These are phyloP conservation scores for Ceratosolen solmsi DNA, from an alignment of 1,140 invertebrate genomes.

Conservation along the genomic window DNA sequence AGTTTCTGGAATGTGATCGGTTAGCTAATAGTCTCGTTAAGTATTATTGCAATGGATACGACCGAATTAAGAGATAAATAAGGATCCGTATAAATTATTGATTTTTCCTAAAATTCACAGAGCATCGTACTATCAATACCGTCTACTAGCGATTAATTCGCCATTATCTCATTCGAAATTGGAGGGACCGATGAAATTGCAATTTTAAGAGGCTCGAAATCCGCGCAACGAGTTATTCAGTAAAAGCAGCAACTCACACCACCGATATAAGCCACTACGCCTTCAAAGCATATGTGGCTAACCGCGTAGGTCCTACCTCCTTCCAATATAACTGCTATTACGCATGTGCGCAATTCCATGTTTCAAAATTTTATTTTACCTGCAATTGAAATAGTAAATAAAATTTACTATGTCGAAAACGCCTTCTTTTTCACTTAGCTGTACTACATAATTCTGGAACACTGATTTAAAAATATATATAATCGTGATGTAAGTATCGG, in stretches of 20 bases:
- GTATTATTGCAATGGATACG: no score
- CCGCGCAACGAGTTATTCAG: slow-evolving; percentile 9
- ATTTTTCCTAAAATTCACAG: background rate
- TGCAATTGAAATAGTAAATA: no score
- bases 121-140: background rate
- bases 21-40: no score
- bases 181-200: slow-evolving; percentile 4
- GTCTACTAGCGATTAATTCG: background rate
- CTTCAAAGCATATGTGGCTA: slow-evolving; percentile 11
- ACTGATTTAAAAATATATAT: no score
- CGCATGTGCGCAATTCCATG: background rate
- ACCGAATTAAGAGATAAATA: background rate
- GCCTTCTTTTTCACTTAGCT: no score
- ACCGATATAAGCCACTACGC: background rate
- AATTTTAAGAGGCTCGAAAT: slow-evolving; percentile 37
- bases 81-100: background rate
- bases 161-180: background rate
- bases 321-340: slow-evolving; percentile 19
- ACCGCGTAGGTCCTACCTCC: background rate
- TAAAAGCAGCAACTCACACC: background rate
- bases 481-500: no score
- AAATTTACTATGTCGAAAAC: no score
- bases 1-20: no score
- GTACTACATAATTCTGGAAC: no score
- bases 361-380: background rate